Percentiles rank a stretch among this genome's conserved stretches.
These are phyloP conservation scores for Chrysolina americana DNA, from an alignment of 2,888 invertebrate species.

Conservation along the genomic window DNA sequence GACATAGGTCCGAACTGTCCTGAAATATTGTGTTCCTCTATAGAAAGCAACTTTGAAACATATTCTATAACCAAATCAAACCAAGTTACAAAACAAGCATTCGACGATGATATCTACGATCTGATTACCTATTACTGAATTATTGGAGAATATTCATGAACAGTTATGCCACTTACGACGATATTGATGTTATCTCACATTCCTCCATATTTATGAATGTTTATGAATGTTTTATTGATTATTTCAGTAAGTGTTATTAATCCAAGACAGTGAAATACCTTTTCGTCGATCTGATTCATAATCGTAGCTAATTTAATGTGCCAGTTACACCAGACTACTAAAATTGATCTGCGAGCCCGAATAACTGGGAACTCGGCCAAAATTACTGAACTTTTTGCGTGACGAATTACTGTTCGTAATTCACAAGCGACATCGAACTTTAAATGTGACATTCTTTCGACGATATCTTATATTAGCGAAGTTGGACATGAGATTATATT, in stretches of 20 bases:
- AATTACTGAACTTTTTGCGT: not conserved
- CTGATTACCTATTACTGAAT: not conserved
- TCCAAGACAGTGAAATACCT: not conserved
- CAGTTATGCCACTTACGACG: too few species aligned
- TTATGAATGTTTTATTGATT: not conserved
- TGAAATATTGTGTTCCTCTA: too few species aligned
- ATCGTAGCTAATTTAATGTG: not conserved
- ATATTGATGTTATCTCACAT: slow-evolving; percentile 5
- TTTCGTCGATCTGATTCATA: not conserved
- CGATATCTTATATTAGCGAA: not conserved
- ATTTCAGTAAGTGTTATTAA: slow-evolving; percentile 1
- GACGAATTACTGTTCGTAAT: slow-evolving; percentile 8
- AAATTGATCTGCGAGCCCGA: not conserved
- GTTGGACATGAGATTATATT: not conserved
- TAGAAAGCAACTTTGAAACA: too few species aligned
- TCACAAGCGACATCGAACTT: not conserved
- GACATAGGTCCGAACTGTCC: too few species aligned
- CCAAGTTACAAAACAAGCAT: too few species aligned
- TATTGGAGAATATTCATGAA: too few species aligned
- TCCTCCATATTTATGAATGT: not conserved
- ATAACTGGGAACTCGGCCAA: slow-evolving; percentile 9
- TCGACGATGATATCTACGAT: not conserved
- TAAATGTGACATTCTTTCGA: slow-evolving; percentile 23
- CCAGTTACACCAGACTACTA: not conserved
- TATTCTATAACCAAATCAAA: too few species aligned